Conservation (phyloP, 2,888 invertebrate genomes). For the Oligia latruncula region DNA sequence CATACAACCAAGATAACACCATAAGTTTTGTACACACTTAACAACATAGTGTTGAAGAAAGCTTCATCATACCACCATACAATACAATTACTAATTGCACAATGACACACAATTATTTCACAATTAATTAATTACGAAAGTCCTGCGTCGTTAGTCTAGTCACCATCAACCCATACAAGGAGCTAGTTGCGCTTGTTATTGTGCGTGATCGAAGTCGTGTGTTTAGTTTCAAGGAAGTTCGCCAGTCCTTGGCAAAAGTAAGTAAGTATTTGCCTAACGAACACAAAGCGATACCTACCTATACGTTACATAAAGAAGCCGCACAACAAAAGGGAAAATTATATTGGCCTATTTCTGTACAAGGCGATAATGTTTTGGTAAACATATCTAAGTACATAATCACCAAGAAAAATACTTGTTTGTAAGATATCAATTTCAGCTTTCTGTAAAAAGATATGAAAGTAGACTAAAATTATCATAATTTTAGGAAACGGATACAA, state of each 20-base stretch:
- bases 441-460: slow-evolving; percentile 14
- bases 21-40: not conserved
- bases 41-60: not conserved
- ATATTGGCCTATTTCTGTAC: slow-evolving; percentile 73
- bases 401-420: slow-evolving; percentile 31
- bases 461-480: slow-evolving; percentile 27
- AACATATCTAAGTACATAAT: slow-evolving; percentile 36
- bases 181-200: slow-evolving; percentile 58
- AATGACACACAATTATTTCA: too few species aligned
- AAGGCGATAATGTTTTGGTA: slow-evolving; percentile 50
- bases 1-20: not conserved
- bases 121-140: not conserved
- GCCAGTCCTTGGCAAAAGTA: slow-evolving; percentile 73
- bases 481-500: slow-evolving; percentile 20
- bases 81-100: not conserved
- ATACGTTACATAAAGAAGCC: slow-evolving; percentile 76
- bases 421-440: slow-evolving; percentile 22
- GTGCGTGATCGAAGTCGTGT: slow-evolving; percentile 58
- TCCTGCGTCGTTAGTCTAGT: too few species aligned
- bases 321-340: slow-evolving; percentile 65
- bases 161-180: slow-evolving; percentile 47
- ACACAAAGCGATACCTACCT: slow-evolving; percentile 62
- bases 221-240: slow-evolving; percentile 78
- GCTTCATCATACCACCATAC: not conserved
- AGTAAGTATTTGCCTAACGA: slow-evolving; percentile 66